These are phyloP conservation scores for Pyrrhosoma nymphula DNA, from an alignment of 2,888 invertebrate genomes.

Conservation along the genomic window DNA sequence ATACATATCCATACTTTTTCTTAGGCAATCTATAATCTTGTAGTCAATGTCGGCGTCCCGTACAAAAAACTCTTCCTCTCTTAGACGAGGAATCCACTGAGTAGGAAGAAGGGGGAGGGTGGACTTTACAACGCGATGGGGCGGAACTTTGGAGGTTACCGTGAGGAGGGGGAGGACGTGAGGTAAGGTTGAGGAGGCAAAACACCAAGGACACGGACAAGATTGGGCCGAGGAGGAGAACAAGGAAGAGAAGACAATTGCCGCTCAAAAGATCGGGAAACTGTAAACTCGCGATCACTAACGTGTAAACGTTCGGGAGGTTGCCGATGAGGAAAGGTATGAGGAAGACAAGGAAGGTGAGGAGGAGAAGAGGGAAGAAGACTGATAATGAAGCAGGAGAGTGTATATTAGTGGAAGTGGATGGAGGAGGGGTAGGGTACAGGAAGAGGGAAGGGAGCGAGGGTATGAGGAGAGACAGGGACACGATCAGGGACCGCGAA, in stretches of 20 bases:
- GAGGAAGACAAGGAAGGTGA: background rate
- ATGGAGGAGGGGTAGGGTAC: background rate
- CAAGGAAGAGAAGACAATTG: background rate
- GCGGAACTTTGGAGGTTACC: background rate
- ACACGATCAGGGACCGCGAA: background rate
- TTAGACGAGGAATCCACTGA: background rate
- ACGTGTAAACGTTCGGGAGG: background rate
- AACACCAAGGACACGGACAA: background rate
- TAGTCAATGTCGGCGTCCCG: constrained; percentile 44
- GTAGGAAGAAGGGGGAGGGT: background rate
- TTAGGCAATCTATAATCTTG: constrained; percentile 50
- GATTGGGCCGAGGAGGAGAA: background rate
- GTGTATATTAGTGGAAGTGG: background rate
- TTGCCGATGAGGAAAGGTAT: background rate
- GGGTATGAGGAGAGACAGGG: background rate
- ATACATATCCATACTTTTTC: constrained; percentile 39
- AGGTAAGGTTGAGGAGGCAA: background rate
- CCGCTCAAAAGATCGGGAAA: background rate
- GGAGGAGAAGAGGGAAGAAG: background rate
- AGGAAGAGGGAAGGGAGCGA: background rate
- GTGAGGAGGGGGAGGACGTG: background rate
- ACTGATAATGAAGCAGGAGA: background rate
- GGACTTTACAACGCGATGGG: background rate
- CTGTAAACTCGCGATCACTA: background rate
- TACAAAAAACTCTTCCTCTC: constrained; percentile 43